Evolutionary conservation across 1,140 invertebrate species (phyloP).

Genomic region (Elysia chlorotica): DNA sequence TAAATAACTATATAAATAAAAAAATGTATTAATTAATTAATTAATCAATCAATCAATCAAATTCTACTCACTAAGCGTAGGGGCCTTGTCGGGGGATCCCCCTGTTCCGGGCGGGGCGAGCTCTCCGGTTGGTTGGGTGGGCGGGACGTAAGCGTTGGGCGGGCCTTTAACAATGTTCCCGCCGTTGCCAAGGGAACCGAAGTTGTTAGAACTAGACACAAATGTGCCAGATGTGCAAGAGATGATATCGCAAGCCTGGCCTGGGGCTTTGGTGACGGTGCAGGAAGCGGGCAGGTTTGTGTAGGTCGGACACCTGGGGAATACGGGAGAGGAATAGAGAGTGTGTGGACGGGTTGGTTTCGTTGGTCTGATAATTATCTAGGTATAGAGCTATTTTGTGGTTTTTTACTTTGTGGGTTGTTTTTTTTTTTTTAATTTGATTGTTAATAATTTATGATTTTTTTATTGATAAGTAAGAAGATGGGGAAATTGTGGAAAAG

Average conservation of each 20-base stretch:
- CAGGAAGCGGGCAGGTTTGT: slow-evolving; percentile 44
- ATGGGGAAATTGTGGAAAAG: too few species aligned
- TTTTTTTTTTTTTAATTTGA: too few species aligned
- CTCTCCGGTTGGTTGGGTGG: slow-evolving; percentile 30
- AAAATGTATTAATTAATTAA: too few species aligned
- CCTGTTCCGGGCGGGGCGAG: slow-evolving; percentile 32
- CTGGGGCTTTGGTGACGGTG: slow-evolving; percentile 31
- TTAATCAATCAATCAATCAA: too few species aligned
- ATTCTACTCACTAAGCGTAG: slow-evolving; percentile 29
- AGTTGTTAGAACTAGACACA: slow-evolving; percentile 39
- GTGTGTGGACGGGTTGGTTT: too few species aligned
- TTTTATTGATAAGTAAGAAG: too few species aligned
- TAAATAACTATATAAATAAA: too few species aligned
- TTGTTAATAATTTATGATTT: too few species aligned
- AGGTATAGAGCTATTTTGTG: too few species aligned
- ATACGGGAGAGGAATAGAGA: too few species aligned
- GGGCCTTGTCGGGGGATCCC: slow-evolving; percentile 25
- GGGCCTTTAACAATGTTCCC: slow-evolving; percentile 25
- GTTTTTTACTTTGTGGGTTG: too few species aligned
- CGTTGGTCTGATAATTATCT: too few species aligned
- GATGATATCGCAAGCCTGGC: slow-evolving; percentile 38
- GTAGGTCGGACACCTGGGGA: slow-evolving; percentile 43
- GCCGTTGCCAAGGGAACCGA: slow-evolving; percentile 32
- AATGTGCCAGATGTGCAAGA: slow-evolving; percentile 40
- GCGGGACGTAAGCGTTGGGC: slow-evolving; percentile 14